Conservation (phyloP, 1,140 invertebrate genomes). For the Harlomillsia oculata region DNA sequence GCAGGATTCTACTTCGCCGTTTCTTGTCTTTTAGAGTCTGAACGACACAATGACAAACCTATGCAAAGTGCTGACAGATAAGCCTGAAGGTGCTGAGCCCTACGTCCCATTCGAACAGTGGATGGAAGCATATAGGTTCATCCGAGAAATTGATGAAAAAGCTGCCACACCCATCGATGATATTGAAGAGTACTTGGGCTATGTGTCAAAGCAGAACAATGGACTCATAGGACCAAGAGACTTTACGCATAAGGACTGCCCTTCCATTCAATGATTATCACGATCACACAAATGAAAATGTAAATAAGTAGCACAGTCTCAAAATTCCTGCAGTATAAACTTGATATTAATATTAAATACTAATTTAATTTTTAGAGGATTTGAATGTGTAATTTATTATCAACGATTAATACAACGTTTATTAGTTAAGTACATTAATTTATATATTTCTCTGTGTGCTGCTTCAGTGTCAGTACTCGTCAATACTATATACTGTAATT, state of each 20-base stretch:
- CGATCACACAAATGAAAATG: too few species aligned
- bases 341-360: too few species aligned
- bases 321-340: too few species aligned
- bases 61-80: constrained; percentile 67
- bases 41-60: constrained; percentile 66
- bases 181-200: constrained; percentile 14
- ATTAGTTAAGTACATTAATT: too few species aligned
- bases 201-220: constrained; percentile 5
- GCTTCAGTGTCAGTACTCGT: too few species aligned
- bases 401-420: too few species aligned
- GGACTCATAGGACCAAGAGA: constrained; percentile 19
- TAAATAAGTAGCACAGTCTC: too few species aligned
- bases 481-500: too few species aligned
- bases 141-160: constrained; percentile 56
- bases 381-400: too few species aligned
- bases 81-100: constrained; percentile 66
- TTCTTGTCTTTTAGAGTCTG: constrained; percentile 49
- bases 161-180: not conserved
- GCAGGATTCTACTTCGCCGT: constrained; percentile 5
- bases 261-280: too few species aligned
- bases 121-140: constrained; percentile 55
- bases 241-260: not conserved
- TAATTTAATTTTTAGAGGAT: too few species aligned
- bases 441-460: too few species aligned
- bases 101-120: constrained; percentile 59